These are phyloP conservation scores for Lineus longissimus DNA, from an alignment of 1,140 invertebrate species.

Conservation along the genomic window DNA sequence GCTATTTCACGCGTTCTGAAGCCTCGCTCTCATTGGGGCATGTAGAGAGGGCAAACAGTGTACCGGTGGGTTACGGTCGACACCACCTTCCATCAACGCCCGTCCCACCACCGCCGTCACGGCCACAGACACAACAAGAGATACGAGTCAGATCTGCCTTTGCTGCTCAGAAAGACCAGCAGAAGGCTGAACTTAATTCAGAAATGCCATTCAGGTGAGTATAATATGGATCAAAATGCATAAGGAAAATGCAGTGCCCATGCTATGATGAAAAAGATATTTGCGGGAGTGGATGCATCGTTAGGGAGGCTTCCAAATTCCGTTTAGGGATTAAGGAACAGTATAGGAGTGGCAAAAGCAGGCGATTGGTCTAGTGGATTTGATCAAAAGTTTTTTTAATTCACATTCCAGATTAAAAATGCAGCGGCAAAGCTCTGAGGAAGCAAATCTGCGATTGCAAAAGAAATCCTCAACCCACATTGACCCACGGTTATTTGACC, in stretches of 20 bases:
- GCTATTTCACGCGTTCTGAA: constrained; percentile 6
- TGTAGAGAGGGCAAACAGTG: not conserved
- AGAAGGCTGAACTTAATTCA: constrained; percentile 29
- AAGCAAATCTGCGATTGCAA: no score
- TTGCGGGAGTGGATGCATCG: no score
- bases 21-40: not conserved
- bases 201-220: constrained; percentile 39
- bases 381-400: no score
- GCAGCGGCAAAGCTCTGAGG: no score
- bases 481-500: constrained; percentile 33
- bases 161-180: constrained; percentile 19
- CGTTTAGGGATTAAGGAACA: no score
- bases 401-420: no score
- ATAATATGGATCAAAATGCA: no score
- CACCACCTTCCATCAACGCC: not conserved
- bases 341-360: no score
- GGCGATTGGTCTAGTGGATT: no score
- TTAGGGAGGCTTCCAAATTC: no score
- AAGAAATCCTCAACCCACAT: not conserved
- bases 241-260: no score
- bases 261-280: no score
- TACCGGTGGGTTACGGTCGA: not conserved
- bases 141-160: constrained; percentile 23
- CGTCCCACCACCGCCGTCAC: not conserved
- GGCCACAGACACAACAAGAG: constrained; percentile 7